These are phyloP conservation scores for Cyprinodon variegatus DNA, from an alignment of 2,113 vertebrate genomes.

Conservation along the genomic window DNA sequence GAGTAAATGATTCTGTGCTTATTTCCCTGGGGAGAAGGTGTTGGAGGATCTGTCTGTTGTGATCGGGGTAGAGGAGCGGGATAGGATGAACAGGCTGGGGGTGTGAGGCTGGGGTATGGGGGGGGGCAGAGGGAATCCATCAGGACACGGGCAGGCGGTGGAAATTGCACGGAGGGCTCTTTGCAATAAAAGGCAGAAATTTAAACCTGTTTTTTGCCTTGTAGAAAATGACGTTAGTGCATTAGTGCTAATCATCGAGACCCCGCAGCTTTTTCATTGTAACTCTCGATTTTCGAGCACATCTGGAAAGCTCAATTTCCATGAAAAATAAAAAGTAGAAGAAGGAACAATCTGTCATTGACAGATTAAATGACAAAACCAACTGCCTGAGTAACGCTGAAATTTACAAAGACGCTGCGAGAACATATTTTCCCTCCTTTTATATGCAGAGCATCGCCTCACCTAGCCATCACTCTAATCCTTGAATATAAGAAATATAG, in stretches of 20 bases:
- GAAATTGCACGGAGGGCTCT: constrained; percentile 71
- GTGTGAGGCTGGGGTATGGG: constrained; percentile 1
- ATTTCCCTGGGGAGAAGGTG: constrained; percentile 71
- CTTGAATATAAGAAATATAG: not conserved
- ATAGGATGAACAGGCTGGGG: constrained; percentile 36
- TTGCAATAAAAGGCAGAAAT: constrained; percentile 61
- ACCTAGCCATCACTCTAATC: constrained; percentile 31
- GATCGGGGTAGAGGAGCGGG: constrained; percentile 49
- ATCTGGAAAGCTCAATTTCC: not conserved
- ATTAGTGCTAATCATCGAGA: constrained; percentile 46
- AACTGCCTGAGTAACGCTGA: not conserved
- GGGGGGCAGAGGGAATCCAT: constrained; percentile 46
- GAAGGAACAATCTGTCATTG: constrained; percentile 1
- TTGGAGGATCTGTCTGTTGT: constrained; percentile 70
- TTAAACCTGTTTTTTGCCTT: constrained; percentile 38
- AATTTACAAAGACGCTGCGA: not conserved
- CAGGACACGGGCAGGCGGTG: constrained; percentile 40
- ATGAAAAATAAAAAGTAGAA: constrained; percentile 9
- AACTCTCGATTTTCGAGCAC: not conserved
- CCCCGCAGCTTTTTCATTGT: not conserved
- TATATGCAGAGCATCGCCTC: constrained; percentile 10
- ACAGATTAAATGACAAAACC: constrained; percentile 1
- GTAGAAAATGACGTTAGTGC: constrained; percentile 38
- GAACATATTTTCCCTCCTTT: not conserved
- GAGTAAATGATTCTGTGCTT: constrained; percentile 76